Evolutionary conservation across 2,888 invertebrate genomes (phyloP).

Genomic region (Cephus rjabovi): DNA sequence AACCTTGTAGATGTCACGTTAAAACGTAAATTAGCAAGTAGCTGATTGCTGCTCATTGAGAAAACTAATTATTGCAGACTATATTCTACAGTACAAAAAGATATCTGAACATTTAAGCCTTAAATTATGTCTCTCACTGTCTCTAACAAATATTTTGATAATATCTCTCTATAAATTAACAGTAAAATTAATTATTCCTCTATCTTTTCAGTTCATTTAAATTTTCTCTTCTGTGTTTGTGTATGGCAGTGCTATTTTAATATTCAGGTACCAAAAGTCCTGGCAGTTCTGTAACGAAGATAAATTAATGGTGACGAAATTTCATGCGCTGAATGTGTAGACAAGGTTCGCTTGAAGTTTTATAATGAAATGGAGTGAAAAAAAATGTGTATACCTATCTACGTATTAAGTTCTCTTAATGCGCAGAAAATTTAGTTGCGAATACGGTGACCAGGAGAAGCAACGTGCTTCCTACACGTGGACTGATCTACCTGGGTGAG

Average conservation of each 20-base stretch:
- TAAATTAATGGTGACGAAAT: too few relatives aligned
- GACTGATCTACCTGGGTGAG: background rate
- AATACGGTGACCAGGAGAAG: background rate
- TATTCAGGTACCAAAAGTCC: too few relatives aligned
- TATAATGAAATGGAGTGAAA: too few relatives aligned
- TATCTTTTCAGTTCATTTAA: too few relatives aligned
- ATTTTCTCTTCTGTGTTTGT: too few relatives aligned
- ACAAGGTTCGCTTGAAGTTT: too few relatives aligned
- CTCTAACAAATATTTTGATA: background rate
- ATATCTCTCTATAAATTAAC: background rate
- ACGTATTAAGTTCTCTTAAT: background rate
- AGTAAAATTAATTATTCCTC: background rate
- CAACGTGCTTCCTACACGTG: background rate
- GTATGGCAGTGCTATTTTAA: too few relatives aligned
- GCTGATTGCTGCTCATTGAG: background rate
- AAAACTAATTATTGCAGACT: background rate
- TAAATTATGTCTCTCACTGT: background rate
- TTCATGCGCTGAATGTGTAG: too few relatives aligned
- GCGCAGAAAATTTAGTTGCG: background rate
- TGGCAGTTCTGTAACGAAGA: too few relatives aligned
- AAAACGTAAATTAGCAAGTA: background rate
- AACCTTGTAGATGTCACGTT: background rate
- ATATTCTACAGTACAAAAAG: background rate
- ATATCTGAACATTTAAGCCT: too few relatives aligned
- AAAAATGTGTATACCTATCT: background rate